Base-by-base conservation (phyloP, 1,140 invertebrate genomes). In the Eufriesea mexicana region DNA sequence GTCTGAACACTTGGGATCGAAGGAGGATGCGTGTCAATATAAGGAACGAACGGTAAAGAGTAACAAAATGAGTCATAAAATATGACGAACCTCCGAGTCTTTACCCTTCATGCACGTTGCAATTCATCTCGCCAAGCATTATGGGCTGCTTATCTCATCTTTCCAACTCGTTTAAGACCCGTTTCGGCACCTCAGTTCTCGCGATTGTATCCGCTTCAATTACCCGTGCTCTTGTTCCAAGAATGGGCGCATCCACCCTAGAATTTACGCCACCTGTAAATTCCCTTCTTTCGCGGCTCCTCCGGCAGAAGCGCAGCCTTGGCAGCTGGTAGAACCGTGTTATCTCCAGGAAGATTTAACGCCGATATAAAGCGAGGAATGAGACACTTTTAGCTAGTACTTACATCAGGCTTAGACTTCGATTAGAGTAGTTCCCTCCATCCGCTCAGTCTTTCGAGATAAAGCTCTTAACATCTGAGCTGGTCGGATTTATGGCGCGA, bases 151-250 rank as follows among this genome's bases (percentile, higher is more conserved):
- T 88, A 88, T 89, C 86, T 88, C 87, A 87, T 88, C 84, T 78
- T 88, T 86, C 67, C 86, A 89, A 88, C 87, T 62, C 84, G 87
- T 89, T 89, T 85, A 85, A 85, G 87, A 85, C 86, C 55, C 87
- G 87, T 88, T 88, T 88, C 79, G 87, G 86, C 83, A 88, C 86
- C 86, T 85, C 76, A 35, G 61, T 79, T 77, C 83, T 79, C 79
- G 45, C 86, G 76, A 85, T 87, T 77, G 86, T 79, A 72, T 57
- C 79, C 79, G 67, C 86, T 88, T 89, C 87, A 77, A 88, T 89
- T 86, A 89, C 71, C 70, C 71, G 57, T 79, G 79, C 62, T 83
- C 86, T 79, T 62, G 71, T 89, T 89, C 86, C 79, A 57, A 85
- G 86, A 89, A 89, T 67, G 83, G 61, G 16, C 47, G n/a, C 45